Conservation (phyloP, 1,140 invertebrate species). For the Drosophila arawakana region DNA sequence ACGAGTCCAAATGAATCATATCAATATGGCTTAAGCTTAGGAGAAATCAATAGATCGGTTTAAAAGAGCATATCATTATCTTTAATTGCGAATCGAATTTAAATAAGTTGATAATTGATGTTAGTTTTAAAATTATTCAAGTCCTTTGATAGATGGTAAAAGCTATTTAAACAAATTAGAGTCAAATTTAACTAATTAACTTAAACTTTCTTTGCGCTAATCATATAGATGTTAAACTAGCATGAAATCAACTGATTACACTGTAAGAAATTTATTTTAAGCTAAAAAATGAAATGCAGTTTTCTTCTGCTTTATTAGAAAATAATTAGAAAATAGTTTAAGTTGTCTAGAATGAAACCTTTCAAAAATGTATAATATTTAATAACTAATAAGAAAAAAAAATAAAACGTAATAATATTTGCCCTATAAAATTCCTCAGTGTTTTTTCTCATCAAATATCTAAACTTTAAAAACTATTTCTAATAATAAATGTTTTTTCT, state of each 20-base stretch:
- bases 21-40: neutral
- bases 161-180: neutral
- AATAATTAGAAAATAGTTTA: too few relatives aligned
- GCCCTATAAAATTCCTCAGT: too few relatives aligned
- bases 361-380: too few relatives aligned
- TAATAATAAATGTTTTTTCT: too few relatives aligned
- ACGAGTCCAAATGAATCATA: slow-evolving; percentile 25
- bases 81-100: neutral
- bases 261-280: neutral
- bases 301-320: too few relatives aligned
- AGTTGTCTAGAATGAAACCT: too few relatives aligned
- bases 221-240: neutral
- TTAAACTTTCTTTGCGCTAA: neutral
- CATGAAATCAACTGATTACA: neutral
- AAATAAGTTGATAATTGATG: neutral
- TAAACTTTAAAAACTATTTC: too few relatives aligned
- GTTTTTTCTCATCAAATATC: too few relatives aligned
- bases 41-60: slow-evolving; percentile 12
- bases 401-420: too few relatives aligned
- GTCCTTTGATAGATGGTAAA: neutral
- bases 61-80: slow-evolving; percentile 1
- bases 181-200: neutral
- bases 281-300: too few relatives aligned
- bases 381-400: too few relatives aligned
- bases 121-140: neutral